Conservation (phyloP, 2,113 vertebrate species). For the Gnathonemus echidnorhynchus region DNA sequence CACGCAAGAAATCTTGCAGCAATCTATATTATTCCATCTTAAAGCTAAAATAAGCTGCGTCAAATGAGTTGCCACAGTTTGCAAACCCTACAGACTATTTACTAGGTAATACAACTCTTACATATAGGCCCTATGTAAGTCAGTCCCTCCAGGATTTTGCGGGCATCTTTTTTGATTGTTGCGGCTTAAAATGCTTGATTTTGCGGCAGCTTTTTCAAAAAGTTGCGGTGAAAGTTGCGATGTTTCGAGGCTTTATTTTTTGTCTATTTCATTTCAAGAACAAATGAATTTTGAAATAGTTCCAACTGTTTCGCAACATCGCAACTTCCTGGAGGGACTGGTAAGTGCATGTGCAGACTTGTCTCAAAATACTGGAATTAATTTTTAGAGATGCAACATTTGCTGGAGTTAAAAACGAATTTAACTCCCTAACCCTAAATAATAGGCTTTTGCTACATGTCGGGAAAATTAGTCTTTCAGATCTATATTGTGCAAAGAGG, state of each 20-base stretch:
- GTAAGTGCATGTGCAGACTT: not conserved
- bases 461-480: not conserved
- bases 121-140: not conserved
- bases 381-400: not conserved
- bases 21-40: not conserved
- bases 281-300: too few species aligned
- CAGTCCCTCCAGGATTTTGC: too few species aligned
- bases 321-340: too few species aligned
- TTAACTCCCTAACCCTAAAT: not conserved
- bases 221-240: too few species aligned
- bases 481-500: not conserved
- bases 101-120: not conserved
- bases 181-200: too few species aligned
- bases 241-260: too few species aligned
- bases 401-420: not conserved
- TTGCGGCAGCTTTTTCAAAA: too few species aligned
- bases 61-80: not conserved
- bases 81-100: not conserved
- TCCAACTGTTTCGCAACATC: too few species aligned
- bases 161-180: too few species aligned
- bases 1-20: not conserved
- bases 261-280: too few species aligned
- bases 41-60: not conserved
- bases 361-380: not conserved
- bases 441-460: not conserved